A percentile compares a stretch with the other conserved stretches of the same genome.
Evolutionary conservation across 2,113 vertebrate genomes (phyloP).

Genomic region (Tympanuchus pallidicinctus): DNA sequence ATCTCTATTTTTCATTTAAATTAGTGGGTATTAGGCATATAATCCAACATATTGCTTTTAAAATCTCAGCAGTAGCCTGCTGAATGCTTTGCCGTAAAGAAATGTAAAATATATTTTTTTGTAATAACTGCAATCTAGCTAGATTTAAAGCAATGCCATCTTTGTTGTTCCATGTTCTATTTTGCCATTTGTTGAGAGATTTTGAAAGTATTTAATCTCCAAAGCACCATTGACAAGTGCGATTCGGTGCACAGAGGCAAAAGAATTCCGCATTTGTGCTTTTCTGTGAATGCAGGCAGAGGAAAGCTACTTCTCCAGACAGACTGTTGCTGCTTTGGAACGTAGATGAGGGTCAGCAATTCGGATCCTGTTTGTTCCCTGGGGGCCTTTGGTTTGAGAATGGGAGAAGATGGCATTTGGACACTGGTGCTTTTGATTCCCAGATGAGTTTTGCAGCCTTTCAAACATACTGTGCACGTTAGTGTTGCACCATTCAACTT

Average conservation of each 20-base stretch:
- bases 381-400: not conserved
- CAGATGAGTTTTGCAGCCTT: not conserved
- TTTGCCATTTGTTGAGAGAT: conserved; percentile 42
- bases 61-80: conserved; percentile 27
- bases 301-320: conserved; percentile 1
- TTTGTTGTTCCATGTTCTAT: conserved; percentile 47
- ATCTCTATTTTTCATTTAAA: conserved; percentile 49
- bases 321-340: not conserved
- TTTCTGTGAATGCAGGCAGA: not conserved
- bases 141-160: conserved; percentile 31
- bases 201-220: conserved; percentile 9
- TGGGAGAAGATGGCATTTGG: not conserved
- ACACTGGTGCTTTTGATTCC: not conserved
- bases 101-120: conserved; percentile 50
- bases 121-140: conserved; percentile 54
- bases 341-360: not conserved
- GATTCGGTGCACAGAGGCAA: not conserved
- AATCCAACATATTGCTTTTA: conserved; percentile 50
- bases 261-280: not conserved
- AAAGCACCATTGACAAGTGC: not conserved
- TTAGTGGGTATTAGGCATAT: conserved; percentile 9
- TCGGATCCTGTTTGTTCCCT: not conserved
- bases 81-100: conserved; percentile 48
- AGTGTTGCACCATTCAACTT: not conserved
- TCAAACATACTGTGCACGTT: not conserved